Base-by-base conservation (phyloP, 2,888 invertebrate species). In the Calameuta idolon region DNA sequence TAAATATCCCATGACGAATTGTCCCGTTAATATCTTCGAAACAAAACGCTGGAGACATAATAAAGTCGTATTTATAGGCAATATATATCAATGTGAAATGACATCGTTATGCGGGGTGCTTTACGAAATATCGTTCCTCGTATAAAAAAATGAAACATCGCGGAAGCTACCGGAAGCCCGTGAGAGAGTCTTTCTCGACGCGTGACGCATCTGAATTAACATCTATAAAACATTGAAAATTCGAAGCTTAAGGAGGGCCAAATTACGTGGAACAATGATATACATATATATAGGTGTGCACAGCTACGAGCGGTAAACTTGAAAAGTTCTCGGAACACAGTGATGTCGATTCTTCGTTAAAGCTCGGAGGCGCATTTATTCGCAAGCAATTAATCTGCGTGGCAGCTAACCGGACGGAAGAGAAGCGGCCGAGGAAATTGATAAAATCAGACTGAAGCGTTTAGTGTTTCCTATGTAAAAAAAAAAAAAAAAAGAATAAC, bases 21-120 rank as follows among this genome's bases (percentile, higher is more conserved):
- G 23, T 55, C 40, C 23, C 71, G 71, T 71, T 71, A 71, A 71
- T 71, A 71, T 33, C 11, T 71, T 71, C 71, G 30, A 3, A 33
- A 71, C 71, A 71, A 31, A 33, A 33, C 11, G 5, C 30, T 31
- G 71, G 71, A 71, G 31, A 30, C 30, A 33, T 69, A 23, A 30
- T 69, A 75, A 30, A 31, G 11, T 75, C 34, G 30, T 75, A 34
- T 30, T 34, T 75, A 75, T 75, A 31, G 35, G 23, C 23, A 30
- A 71, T 23, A 34, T 76, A 31, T 76, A 78, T 76, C 69, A 78
- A 75, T 55, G 71, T 34, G 68, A 76, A 78, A 78, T 76, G 75
- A 75, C 75, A 34, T 34, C 76, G 73, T 78, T 71, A 76, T 30
- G 34, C 69, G 30, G 78, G 34, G 40, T 55, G 40, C 23, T 55